Evolutionary conservation across 2,888 invertebrate species (phyloP).

Genomic region (Caenorhabditis panamensis): DNA sequence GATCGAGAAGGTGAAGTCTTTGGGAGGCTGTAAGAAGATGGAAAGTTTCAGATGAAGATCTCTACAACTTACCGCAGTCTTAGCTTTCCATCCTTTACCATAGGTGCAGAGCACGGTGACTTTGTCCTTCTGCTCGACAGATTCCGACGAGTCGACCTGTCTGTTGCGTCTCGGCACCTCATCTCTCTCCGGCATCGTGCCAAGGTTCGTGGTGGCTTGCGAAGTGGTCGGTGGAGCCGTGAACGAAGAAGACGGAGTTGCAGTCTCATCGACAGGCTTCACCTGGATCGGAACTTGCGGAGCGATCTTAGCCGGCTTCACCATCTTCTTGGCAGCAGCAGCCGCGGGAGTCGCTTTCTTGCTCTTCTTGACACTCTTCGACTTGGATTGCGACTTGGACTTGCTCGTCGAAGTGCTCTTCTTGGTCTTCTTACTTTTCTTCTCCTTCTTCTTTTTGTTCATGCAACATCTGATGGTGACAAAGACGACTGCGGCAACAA

Average conservation of each 20-base stretch:
- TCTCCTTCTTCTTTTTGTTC: background rate
- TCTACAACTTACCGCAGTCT: constrained; percentile 6
- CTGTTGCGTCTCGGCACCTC: background rate
- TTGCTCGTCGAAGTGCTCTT: constrained; percentile 2
- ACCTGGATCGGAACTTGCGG: background rate
- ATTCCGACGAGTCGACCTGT: background rate
- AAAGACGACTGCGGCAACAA: constrained; percentile 5
- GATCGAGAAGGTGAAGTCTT: constrained; percentile 32
- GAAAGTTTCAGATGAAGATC: background rate
- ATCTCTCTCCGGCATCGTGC: background rate
- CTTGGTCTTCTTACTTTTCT: constrained; percentile 6
- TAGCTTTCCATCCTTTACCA: constrained; percentile 34
- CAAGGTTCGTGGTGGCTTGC: background rate
- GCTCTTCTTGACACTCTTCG: constrained; percentile 1
- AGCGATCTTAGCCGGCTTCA: background rate
- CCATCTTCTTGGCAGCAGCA: background rate
- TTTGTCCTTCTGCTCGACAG: background rate
- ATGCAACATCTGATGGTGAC: background rate
- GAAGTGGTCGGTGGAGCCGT: background rate
- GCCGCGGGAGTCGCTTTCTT: background rate
- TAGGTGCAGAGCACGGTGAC: constrained; percentile 42
- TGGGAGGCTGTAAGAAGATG: constrained; percentile 16
- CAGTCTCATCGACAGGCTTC: background rate
- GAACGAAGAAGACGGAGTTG: background rate
- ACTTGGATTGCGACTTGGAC: constrained; percentile 9